Evolutionary conservation across 2,888 invertebrate species (phyloP), one percentile per base, ranked within the genome.

Genomic region (Sipha maydis): DNA sequence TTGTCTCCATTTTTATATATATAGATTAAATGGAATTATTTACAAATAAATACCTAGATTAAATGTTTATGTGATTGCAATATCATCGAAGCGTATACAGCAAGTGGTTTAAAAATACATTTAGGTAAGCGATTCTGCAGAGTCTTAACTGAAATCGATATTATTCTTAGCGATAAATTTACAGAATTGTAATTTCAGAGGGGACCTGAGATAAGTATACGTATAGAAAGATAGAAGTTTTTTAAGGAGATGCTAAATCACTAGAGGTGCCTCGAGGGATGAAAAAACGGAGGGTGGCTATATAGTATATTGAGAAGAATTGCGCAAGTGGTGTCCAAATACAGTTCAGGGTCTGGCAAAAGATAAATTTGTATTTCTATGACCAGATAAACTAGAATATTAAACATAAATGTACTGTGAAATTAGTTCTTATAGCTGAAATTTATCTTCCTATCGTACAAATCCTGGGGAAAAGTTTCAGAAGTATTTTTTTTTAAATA

Each of bases 221-320:
- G 28, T 67, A 56, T 14, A 56, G 48, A 25, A 54, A n/a, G 67
- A 85, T 85, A 78, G 67, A 19, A 71, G 41, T 69, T 41, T 69
- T 77, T 69, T 69, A 78, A 78, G 67, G 54, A 85, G 85, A 85
- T 78, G 48, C 48, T 85, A 85, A 85, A 85, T 85, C 85, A 85
- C 77, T 25, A 25, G 28, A 17, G 67, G 38, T 25, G 67, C 61
- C 48, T 78, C 85, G 54, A 69, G 77, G 77, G 67, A 31, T n/a
- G 78, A 84, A 85, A 76, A 79, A 73, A 71, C 38, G 28, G 79
- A 73, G 79, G 79, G 56, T 71, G 25, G 56, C 34, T 79, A 69
- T 69, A 38, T 69, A 38, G 79, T 38, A 54, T 34, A 31, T 75
- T 34, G 38, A 21, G 28, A 79, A 56, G 79, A 61, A 67, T 85